Evolutionary conservation across 2,888 invertebrate species (phyloP).

Genomic region (Dynastes hyllus): DNA sequence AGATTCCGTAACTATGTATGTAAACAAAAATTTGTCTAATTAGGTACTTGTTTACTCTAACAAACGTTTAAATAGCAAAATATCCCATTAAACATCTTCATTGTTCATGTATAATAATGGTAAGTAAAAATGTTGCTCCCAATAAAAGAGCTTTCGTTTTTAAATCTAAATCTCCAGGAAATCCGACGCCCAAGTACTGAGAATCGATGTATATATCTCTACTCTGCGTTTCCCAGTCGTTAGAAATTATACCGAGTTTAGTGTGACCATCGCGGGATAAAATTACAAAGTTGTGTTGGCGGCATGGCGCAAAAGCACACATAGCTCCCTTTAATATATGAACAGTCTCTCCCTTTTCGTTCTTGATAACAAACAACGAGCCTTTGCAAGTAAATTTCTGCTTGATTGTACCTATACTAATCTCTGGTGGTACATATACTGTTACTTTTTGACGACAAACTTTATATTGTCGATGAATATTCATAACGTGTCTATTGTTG

Average conservation of each 20-base stretch:
- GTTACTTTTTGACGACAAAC: conserved; percentile 7
- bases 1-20: too few species aligned
- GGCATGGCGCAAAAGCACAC: conserved; percentile 10
- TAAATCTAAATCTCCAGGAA: conserved; percentile 25
- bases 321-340: conserved; percentile 13
- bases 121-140: conserved; percentile 26
- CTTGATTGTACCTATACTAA: conserved; percentile 30
- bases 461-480: conserved; percentile 9
- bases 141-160: conserved; percentile 26
- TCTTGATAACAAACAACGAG: conserved; percentile 29
- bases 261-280: conserved; percentile 13
- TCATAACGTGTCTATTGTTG: conserved; percentile 29
- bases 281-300: conserved; percentile 10
- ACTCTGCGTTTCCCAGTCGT: not conserved
- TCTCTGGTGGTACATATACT: conserved; percentile 21
- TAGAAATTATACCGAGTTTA: conserved; percentile 28
- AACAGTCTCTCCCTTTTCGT: conserved; percentile 17
- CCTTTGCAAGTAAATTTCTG: conserved; percentile 31
- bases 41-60: too few species aligned
- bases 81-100: not conserved
- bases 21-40: too few species aligned
- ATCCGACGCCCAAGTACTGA: conserved; percentile 28
- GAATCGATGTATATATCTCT: not conserved
- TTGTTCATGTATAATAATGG: conserved; percentile 20
- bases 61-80: too few species aligned